phyloP scores from a whole-genome alignment of 2,797 vertebrate species.

The Sebastes goodei region DNA sequence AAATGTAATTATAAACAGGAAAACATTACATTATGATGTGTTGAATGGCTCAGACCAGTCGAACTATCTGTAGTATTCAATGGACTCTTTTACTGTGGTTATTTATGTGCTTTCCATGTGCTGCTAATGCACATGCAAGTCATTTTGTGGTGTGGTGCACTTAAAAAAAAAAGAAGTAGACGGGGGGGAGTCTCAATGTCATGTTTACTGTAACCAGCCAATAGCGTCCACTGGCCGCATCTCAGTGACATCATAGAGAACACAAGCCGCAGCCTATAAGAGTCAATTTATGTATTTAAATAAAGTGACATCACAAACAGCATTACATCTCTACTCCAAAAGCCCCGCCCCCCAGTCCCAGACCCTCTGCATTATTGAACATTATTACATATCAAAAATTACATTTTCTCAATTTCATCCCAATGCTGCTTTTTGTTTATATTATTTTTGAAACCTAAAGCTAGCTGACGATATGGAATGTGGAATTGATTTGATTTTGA shows the following conservation, averaged over 20 bases:
- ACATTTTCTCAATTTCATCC: neutral
- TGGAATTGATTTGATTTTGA: conserved; percentile 47
- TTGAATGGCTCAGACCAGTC: neutral
- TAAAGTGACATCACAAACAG: conserved; percentile 63
- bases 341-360: neutral
- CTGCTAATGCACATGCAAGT: neutral
- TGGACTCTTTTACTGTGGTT: neutral
- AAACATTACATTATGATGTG: neutral
- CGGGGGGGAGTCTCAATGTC: conserved; percentile 36
- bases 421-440: neutral
- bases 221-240: conserved; percentile 14
- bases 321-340: conserved; percentile 31
- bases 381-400: conserved; percentile 64
- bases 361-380: conserved; percentile 16
- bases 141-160: neutral
- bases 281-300: conserved; percentile 54
- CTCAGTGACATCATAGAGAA: conserved; percentile 58
- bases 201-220: conserved; percentile 51
- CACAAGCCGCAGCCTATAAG: conserved; percentile 39
- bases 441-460: conserved; percentile 15
- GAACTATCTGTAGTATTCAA: neutral
- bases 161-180: conserved; percentile 26
- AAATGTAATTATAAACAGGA: neutral
- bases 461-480: conserved; percentile 23
- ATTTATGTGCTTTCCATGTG: neutral